Percentiles rank a stretch among this genome's conserved stretches.
These are phyloP conservation scores for Rhinatrema bivittatum DNA, from an alignment of 2,797 vertebrate species.

Conservation along the genomic window DNA sequence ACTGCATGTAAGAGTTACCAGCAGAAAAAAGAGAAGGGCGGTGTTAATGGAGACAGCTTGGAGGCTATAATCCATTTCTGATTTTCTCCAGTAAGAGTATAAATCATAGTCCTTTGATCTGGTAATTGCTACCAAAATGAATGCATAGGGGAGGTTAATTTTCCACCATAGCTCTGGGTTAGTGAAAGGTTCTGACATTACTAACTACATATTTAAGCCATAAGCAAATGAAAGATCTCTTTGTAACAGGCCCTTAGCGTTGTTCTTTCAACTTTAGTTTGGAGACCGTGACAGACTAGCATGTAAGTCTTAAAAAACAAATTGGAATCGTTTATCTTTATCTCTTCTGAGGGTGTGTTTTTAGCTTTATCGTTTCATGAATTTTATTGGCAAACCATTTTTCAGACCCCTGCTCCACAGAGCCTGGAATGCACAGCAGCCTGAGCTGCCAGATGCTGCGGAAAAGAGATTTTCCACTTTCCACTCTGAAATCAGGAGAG, in stretches of 20 bases:
- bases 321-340: slow-evolving; percentile 14
- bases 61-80: not conserved
- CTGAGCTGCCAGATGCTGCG: slow-evolving; percentile 34
- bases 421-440: not conserved
- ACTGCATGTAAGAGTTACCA: not conserved
- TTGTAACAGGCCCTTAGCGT: too few relatives aligned
- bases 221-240: slow-evolving; percentile 25
- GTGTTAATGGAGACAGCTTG: not conserved
- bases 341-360: slow-evolving; percentile 16
- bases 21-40: not conserved
- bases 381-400: slow-evolving; percentile 16
- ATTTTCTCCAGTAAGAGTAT: slow-evolving; percentile 6
- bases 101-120: slow-evolving; percentile 5
- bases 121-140: slow-evolving; percentile 16
- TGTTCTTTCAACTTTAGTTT: too few relatives aligned
- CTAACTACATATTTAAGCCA: slow-evolving; percentile 17
- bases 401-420: slow-evolving; percentile 7
- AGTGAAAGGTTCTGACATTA: slow-evolving; percentile 14
- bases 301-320: slow-evolving; percentile 19
- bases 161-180: not conserved
- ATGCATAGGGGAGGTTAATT: slow-evolving; percentile 20
- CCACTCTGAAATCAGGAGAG: slow-evolving; percentile 19
- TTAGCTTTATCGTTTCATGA: slow-evolving; percentile 7
- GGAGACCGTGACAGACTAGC: too few relatives aligned
- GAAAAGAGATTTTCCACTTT: slow-evolving; percentile 36